Base-by-base conservation (phyloP, 2,113 vertebrate genomes). In the Albula goreensis region DNA sequence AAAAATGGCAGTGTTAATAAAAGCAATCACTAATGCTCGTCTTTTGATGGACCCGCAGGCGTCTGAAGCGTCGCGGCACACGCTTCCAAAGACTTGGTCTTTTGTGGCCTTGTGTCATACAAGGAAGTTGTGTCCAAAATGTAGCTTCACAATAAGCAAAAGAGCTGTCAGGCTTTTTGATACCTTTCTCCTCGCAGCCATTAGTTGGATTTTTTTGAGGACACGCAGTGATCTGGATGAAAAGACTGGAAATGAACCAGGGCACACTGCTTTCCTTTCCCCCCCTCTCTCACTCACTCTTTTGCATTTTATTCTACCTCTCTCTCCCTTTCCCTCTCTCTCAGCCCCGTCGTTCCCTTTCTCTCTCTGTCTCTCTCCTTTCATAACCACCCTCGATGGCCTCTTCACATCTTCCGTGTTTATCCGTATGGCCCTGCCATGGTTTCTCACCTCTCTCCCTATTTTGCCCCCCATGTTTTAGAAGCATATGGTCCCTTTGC, bases 211-310 rank as follows among this genome's bases (percentile, higher is more conserved):
- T 94, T 94, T 95, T 96, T 94, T 94, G 91, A 90, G 86, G 88
- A 87, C 63, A 90, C 84, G 91, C 94, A 94, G 94, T 41, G 82
- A 91, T 80, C 90, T 91, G 91, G 96, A 91, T 97, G 96, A 97
- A 96, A 95, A 95, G 96, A 96, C 97, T 98, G 97, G 97, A 96
- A 98, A 95, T 97, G 97, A 96, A 96, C 96, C 95, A 96, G 92
- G 95, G 87, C 89, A 91, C 92, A 92, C 92, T 80, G 89, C 88
- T 92, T 91, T 94, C 94, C 94, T 95, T 94, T 95, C 22, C 49
- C 74, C 19, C 50, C 78, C 9, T 87, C 86, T 86, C 85, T 90
- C 90, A 86, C 85, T 86, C 82, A 80, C 83, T 83, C 31, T 41
- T 41, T 41, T 41, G 31, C 31, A 41, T 41, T 41, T 41, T 41